Percentiles rank a stretch among this genome's conserved stretches.
Conservation (phyloP, 2,888 invertebrate genomes). For the Laothoe populi region DNA sequence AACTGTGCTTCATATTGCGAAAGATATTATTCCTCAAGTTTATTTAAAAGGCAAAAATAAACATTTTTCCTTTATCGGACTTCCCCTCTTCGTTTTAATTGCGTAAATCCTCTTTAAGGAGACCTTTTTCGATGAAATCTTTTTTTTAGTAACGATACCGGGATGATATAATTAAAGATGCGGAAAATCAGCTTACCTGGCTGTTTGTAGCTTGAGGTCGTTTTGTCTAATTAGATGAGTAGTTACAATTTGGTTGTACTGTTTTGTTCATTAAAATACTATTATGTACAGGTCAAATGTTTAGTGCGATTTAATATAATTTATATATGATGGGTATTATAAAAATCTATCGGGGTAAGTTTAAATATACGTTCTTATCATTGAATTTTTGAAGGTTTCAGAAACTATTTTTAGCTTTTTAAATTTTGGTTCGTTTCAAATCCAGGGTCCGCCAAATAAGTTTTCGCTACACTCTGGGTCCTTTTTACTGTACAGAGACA, state of each 20-base stretch:
- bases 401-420: too few relatives aligned
- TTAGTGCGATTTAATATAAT: too few relatives aligned
- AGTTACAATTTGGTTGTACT: conserved; percentile 27
- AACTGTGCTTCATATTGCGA: conserved; percentile 21
- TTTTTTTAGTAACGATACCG: conserved; percentile 56
- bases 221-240: conserved; percentile 43
- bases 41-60: conserved; percentile 58
- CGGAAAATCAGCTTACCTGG: conserved; percentile 59
- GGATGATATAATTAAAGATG: conserved; percentile 61
- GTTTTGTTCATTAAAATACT: neutral
- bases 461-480: too few relatives aligned
- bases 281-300: neutral
- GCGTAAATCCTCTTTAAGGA: conserved; percentile 73
- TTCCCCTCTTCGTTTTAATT: conserved; percentile 69
- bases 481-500: too few relatives aligned
- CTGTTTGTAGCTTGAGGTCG: conserved; percentile 48
- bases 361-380: too few relatives aligned
- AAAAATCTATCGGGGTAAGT: too few relatives aligned
- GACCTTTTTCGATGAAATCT: conserved; percentile 64
- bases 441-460: too few relatives aligned
- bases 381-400: too few relatives aligned
- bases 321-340: too few relatives aligned
- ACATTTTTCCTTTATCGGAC: conserved; percentile 57
- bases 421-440: too few relatives aligned
- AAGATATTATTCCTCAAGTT: conserved; percentile 46